phyloP scores from a whole-genome alignment of 1,140 invertebrate species.

The Ditylenchus dipsaci region DNA sequence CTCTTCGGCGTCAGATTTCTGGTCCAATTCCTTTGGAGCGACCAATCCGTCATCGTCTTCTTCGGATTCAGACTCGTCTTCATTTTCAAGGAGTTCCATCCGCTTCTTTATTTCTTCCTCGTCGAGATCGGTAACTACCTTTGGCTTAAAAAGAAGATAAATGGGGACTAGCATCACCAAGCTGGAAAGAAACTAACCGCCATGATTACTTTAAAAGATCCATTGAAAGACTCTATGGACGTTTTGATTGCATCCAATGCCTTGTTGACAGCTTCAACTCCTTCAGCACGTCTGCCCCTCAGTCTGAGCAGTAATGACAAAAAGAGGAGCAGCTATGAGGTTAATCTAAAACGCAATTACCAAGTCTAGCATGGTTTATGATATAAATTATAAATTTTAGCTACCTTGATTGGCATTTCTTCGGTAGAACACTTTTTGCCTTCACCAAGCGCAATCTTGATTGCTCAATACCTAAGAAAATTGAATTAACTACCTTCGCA shows the following conservation, averaged over 20 bases:
- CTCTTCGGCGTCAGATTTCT: slow-evolving; percentile 48
- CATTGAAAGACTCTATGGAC: slow-evolving; percentile 75
- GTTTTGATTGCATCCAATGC: slow-evolving; percentile 81
- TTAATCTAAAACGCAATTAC: slow-evolving; percentile 73
- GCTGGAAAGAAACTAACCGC: slow-evolving; percentile 69
- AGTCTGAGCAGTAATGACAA: slow-evolving; percentile 96
- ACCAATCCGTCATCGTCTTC: slow-evolving; percentile 63
- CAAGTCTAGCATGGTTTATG: neutral
- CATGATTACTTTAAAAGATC: slow-evolving; percentile 90
- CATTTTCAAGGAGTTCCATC: slow-evolving; percentile 74
- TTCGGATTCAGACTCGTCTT: slow-evolving; percentile 66
- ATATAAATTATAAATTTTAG: neutral
- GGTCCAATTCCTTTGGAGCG: slow-evolving; percentile 53
- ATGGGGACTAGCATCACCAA: slow-evolving; percentile 13
- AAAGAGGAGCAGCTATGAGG: slow-evolving; percentile 93
- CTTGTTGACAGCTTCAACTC: slow-evolving; percentile 66
- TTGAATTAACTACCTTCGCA: too few species aligned
- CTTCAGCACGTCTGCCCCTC: slow-evolving; percentile 69
- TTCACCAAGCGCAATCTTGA: slow-evolving; percentile 83
- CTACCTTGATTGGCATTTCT: slow-evolving; percentile 82
- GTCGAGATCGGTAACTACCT: slow-evolving; percentile 94
- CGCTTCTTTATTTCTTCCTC: slow-evolving; percentile 87
- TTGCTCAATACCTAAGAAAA: slow-evolving; percentile 76
- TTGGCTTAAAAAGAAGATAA: slow-evolving; percentile 68
- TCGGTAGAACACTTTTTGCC: slow-evolving; percentile 86